Conservation (phyloP, 2,113 vertebrate species). For the Oryzias woworae region DNA sequence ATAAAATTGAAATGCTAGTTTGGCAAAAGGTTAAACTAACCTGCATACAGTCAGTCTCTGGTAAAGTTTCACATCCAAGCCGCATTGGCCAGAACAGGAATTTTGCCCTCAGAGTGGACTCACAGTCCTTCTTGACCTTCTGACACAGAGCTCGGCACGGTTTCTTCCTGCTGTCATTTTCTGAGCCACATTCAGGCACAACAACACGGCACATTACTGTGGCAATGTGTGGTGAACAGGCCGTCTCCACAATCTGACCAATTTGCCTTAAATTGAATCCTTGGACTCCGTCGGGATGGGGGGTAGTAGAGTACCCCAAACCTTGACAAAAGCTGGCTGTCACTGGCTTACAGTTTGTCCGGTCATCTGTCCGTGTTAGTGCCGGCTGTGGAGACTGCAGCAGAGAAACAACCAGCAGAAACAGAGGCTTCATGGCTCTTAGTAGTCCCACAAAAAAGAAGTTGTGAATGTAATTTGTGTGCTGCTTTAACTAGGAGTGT, state of each 20-base stretch:
- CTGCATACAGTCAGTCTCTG: conserved; percentile 50
- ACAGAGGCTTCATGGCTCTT: conserved; percentile 28
- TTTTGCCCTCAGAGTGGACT: conserved; percentile 18
- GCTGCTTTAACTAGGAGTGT: conserved; percentile 36
- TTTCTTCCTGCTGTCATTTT: conserved; percentile 23
- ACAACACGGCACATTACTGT: conserved; percentile 54
- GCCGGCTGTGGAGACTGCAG: conserved; percentile 7
- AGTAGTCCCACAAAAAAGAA: not conserved
- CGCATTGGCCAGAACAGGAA: conserved; percentile 34
- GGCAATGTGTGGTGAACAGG: conserved; percentile 41
- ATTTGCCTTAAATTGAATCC: conserved; percentile 43
- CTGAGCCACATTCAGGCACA: conserved; percentile 54
- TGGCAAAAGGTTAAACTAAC: conserved; percentile 4
- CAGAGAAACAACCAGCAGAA: conserved; percentile 15
- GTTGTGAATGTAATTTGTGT: not conserved
- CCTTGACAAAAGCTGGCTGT: conserved; percentile 51
- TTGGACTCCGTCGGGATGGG: conserved; percentile 17
- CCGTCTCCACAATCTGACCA: conserved; percentile 50
- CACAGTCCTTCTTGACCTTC: conserved; percentile 61
- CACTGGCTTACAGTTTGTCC: conserved; percentile 32
- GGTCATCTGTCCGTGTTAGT: not conserved
- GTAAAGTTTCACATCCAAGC: conserved; percentile 49
- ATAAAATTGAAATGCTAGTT: too few species aligned
- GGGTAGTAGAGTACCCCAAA: conserved; percentile 52
- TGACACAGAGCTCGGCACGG: conserved; percentile 61